Conservation (phyloP, 2,888 invertebrate species). For the Ophion ellenae region DNA sequence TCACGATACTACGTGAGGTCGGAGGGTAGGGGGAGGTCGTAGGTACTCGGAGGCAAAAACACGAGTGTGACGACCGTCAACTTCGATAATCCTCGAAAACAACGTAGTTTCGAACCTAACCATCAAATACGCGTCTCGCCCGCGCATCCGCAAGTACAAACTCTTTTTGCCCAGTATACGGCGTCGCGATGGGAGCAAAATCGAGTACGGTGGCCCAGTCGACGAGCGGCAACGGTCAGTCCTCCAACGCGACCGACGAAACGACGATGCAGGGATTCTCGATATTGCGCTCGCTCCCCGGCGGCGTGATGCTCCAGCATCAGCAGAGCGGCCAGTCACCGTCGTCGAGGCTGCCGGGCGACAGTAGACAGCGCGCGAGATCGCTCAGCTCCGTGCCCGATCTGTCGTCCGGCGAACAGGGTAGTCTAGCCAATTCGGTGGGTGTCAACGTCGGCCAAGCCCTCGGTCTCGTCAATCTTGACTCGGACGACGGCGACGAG, state of each 20-base stretch:
- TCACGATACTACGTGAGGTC: slow-evolving; percentile 16
- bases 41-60: slow-evolving; percentile 15
- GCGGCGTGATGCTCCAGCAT: slow-evolving; percentile 90
- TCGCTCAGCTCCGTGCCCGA: slow-evolving; percentile 94
- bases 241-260: slow-evolving; percentile 89
- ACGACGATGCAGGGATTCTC: slow-evolving; percentile 87
- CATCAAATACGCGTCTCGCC: too few relatives aligned
- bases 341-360: slow-evolving; percentile 79
- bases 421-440: slow-evolving; percentile 87
- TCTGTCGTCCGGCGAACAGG: slow-evolving; percentile 86
- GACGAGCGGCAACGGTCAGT: slow-evolving; percentile 87
- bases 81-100: neutral
- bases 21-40: slow-evolving; percentile 5
- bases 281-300: slow-evolving; percentile 88
- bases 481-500: slow-evolving; percentile 87
- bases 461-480: slow-evolving; percentile 88
- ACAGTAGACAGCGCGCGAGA: slow-evolving; percentile 90
- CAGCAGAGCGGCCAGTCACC: slow-evolving; percentile 81
- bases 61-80: neutral
- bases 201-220: slow-evolving; percentile 89
- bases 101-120: neutral
- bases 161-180: neutral
- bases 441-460: slow-evolving; percentile 88
- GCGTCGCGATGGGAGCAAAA: slow-evolving; percentile 90
- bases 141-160: neutral